phyloP scores from a whole-genome alignment of 1,140 invertebrate species.

The Cheumatopsyche charites region DNA sequence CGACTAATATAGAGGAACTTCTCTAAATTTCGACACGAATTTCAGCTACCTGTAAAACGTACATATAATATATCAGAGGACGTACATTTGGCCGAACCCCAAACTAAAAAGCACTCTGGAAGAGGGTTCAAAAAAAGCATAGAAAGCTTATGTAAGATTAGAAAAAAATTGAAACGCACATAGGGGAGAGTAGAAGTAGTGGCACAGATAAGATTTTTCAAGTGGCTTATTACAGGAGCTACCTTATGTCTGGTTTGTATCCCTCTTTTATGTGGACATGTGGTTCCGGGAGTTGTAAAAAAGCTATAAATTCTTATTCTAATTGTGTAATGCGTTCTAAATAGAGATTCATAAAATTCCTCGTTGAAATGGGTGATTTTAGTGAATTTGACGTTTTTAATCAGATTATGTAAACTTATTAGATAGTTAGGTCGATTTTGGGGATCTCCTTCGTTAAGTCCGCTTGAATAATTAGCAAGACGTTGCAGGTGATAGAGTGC shows the following conservation, averaged over 20 bases:
- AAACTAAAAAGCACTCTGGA: too few relatives aligned
- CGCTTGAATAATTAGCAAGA: too few relatives aligned
- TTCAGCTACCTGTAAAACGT: background rate
- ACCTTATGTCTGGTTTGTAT: slow-evolving; percentile 18
- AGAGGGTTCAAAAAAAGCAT: slow-evolving; percentile 9
- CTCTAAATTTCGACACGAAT: too few relatives aligned
- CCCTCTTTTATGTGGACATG: background rate
- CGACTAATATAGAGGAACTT: too few relatives aligned
- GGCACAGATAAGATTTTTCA: slow-evolving; percentile 14
- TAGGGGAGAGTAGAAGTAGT: background rate
- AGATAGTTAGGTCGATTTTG: too few relatives aligned
- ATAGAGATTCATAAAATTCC: background rate
- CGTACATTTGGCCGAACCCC: background rate
- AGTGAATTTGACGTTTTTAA: too few relatives aligned
- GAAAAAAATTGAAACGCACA: slow-evolving; percentile 13
- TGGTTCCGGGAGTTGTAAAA: slow-evolving; percentile 10
- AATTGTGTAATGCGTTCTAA: too few relatives aligned
- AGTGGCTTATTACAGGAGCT: slow-evolving; percentile 3
- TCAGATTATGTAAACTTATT: too few relatives aligned
- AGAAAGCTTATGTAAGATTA: slow-evolving; percentile 10
- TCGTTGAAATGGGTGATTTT: too few relatives aligned
- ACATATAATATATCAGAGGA: background rate
- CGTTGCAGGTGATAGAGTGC: too few relatives aligned
- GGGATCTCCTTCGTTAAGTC: too few relatives aligned
- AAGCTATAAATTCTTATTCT: background rate